Conservation (phyloP, 2,797 vertebrate genomes). For the Synaphobranchus kaupii region DNA sequence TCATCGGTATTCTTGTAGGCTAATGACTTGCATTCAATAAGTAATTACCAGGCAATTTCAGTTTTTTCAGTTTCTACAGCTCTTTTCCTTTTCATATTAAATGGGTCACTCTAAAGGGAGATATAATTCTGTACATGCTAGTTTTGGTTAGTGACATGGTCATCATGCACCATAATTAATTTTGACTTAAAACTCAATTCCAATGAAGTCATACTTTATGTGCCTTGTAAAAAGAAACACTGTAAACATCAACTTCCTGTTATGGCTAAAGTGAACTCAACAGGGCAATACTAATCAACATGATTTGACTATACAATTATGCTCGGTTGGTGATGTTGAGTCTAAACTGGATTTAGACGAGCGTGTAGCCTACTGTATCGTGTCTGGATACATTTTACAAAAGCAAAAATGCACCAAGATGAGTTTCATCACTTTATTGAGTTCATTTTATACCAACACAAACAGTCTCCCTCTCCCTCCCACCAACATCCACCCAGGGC, state of each 20-base stretch:
- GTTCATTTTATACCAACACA: constrained; percentile 86
- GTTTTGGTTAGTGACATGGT: not conserved
- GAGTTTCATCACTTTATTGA: constrained; percentile 82
- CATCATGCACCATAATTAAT: not conserved
- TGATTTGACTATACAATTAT: not conserved
- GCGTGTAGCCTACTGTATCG: not conserved
- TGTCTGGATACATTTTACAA: not conserved
- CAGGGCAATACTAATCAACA: not conserved
- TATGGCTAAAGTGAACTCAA: not conserved
- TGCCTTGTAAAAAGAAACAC: not conserved
- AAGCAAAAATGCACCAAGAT: constrained; percentile 2
- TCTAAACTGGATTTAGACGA: not conserved
- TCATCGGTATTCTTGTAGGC: not conserved
- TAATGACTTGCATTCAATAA: not conserved
- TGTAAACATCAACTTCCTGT: not conserved
- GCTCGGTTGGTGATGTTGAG: not conserved
- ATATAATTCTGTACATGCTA: not conserved
- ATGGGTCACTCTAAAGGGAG: not conserved
- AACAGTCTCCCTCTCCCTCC: constrained; percentile 72
- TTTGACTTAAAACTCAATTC: not conserved
- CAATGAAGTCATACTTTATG: too few relatives aligned
- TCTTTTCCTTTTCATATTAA: not conserved
- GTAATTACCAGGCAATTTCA: not conserved
- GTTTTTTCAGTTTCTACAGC: not conserved
- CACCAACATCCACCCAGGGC: constrained; percentile 41